phyloP scores from a whole-genome alignment of 2,113 vertebrate genomes.

The Cisticola juncidis region DNA sequence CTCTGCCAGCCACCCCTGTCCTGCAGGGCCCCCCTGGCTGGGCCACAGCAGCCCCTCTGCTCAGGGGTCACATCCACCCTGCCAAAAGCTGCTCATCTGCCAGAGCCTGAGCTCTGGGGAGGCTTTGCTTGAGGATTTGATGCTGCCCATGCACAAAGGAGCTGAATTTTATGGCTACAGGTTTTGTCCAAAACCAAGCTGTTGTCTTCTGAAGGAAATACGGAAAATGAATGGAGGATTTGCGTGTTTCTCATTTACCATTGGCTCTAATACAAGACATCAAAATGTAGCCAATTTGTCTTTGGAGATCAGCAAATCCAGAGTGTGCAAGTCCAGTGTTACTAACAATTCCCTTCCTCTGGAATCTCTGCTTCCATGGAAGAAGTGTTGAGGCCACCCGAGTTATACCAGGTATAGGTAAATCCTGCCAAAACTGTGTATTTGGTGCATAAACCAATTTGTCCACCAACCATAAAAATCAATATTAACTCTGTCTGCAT shows the following conservation, averaged over 20 bases:
- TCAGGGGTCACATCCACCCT: neutral
- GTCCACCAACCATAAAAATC: neutral
- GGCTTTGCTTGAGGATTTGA: rapidly evolving
- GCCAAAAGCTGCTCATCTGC: rapidly evolving
- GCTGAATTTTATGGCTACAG: neutral
- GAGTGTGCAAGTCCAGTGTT: neutral
- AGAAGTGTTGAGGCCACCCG: neutral
- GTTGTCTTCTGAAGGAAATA: neutral
- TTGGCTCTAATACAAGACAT: rapidly evolving
- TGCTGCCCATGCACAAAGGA: neutral
- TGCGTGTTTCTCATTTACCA: neutral
- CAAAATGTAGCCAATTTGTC: too few relatives aligned
- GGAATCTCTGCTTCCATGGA: neutral
- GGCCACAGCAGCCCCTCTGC: neutral
- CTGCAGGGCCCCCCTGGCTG: neutral
- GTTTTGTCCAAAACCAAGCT: neutral
- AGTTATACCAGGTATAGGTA: rapidly evolving
- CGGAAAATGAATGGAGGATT: neutral
- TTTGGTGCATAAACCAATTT: neutral
- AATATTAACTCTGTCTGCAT: rapidly evolving
- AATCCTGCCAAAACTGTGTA: neutral
- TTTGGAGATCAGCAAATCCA: neutral
- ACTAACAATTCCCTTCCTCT: neutral
- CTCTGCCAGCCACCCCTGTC: too few relatives aligned
- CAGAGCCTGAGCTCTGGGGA: neutral